Base-by-base conservation (phyloP, 2,797 vertebrate genomes). In the Botia almorhae region DNA sequence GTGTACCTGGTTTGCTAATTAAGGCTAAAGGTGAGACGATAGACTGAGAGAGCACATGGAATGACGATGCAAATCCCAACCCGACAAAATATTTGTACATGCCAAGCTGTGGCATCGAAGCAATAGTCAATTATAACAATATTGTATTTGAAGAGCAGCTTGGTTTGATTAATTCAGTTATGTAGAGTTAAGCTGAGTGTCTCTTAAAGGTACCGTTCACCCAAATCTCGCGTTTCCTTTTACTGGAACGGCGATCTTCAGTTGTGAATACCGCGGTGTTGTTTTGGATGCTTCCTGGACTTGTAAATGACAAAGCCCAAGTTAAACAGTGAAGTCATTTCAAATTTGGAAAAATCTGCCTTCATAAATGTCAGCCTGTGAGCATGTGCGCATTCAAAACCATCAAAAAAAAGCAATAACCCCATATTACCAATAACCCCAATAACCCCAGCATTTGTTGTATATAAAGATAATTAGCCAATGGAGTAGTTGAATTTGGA, bases 11-110 rank as follows among this genome's bases (percentile, higher is more conserved):
- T 81, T 79, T 82, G 76, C 81, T 91, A 89, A 92, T 91, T 87
- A 88, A 85, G 78, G 80, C 70, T 58, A 88, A 89, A 90, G 89
- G 85, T 91, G 86, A 85, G 71, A 78, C 65, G 75, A 88, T 55
- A 58, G 72, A 55, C 74, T 29, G 78, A 82, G 68, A 80, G 7
- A 73, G 55, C 51, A 29, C 81, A 51, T 68, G 46, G 70, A 65
- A 69, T 73, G 80, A 16, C 56, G 68, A 83, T 82, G 7, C 72
- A 61, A 73, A 64, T 50, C 51, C 73, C 43, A 51, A 55, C 7
- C 21, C 67, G 58, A 61, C 61, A 63, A 68, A 68, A 78, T 60
- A 78, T 79, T 81, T 71, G 83, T 79, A 70, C n/a, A 78, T 50
- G 68, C 29, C 39, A 74, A 64, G n/a, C 43, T 26, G 48, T 26